Base-by-base conservation (phyloP, 2,797 vertebrate species). In the Cryptoblepharus egeriae region DNA sequence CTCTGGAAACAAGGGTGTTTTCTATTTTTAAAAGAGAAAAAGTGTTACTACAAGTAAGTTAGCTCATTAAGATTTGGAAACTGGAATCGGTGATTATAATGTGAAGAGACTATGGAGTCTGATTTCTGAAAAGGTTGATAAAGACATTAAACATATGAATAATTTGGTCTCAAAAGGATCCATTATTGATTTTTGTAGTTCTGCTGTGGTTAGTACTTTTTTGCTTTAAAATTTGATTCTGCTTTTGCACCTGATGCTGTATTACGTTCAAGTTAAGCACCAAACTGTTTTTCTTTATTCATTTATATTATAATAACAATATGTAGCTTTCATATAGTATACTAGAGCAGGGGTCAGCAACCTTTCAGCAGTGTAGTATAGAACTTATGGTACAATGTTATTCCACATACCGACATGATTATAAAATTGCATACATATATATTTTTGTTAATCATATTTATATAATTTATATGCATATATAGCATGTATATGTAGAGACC, bases 61-160 rank as follows among this genome's bases (percentile, higher is more conserved):
- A 20, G 52, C 45, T 71, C 24, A 83, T 65, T 65, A 83, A 63
- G n/a, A 57, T 55, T 73, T 37, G n/a, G n/a, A 26, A 71, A 63
- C n/a, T 72, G 39, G 37, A 71, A 63, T 20, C 42, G 26, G 42
- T 30, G 20, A 35, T 63, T 76, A 26, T 63, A 20, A 64, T 12
- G 3, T 20, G 12, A 64, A 55, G 3, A 10, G 6, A 65, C 52
- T 24, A 52, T 70, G 63, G 12, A 16, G 13, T 61, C 11, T 52
- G 42, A 24, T n/a, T 70, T 75, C 30, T 76, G 24, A 61, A 69
- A 64, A 3, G 10, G 9, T 63, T 61, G 37, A 12, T 55, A 3
- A 30, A 80, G 37, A 71, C 13, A 30, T 15, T 77, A 75, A 39
- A 61, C 49, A 35, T 35, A 76, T 70, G 49, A 37, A 13, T 63